These are phyloP conservation scores for Amphiura filiformis DNA, from an alignment of 35 echinoderm and acorn worm species.

Conservation along the genomic window DNA sequence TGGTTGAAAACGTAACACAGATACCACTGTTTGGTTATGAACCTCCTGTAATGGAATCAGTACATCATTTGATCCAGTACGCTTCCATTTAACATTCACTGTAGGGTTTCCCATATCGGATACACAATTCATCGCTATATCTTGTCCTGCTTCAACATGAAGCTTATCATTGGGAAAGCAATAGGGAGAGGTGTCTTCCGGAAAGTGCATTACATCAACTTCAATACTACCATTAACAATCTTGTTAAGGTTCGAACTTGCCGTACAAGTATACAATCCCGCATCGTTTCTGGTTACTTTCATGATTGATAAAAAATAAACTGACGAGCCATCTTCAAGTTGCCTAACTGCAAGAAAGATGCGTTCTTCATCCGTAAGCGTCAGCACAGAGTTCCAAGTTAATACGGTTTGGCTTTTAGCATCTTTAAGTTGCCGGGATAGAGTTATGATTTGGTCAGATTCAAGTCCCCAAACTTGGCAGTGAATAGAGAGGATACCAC, in stretches of 20 bases:
- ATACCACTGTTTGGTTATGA: neutral
- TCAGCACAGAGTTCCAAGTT: neutral
- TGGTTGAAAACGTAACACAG: neutral
- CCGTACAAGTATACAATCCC: neutral
- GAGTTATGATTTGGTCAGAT: neutral
- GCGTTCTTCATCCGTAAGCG: neutral
- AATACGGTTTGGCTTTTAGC: neutral
- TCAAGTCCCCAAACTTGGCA: neutral
- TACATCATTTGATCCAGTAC: neutral
- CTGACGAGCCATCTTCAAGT: neutral
- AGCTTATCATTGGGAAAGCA: neutral
- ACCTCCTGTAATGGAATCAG: neutral
- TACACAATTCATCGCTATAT: neutral
- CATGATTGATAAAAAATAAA: neutral
- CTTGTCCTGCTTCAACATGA: neutral
- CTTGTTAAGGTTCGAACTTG: neutral
- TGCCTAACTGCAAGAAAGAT: neutral
- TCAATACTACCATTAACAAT: neutral
- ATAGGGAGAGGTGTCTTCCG: neutral
- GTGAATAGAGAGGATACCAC: neutral
- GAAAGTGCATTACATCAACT: neutral
- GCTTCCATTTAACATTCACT: neutral
- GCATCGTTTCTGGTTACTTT: neutral
- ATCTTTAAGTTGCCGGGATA: neutral
- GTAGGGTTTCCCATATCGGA: neutral